These are phyloP conservation scores for Octomys mimax DNA, from an alignment of 2,797 vertebrate species.

Conservation along the genomic window DNA sequence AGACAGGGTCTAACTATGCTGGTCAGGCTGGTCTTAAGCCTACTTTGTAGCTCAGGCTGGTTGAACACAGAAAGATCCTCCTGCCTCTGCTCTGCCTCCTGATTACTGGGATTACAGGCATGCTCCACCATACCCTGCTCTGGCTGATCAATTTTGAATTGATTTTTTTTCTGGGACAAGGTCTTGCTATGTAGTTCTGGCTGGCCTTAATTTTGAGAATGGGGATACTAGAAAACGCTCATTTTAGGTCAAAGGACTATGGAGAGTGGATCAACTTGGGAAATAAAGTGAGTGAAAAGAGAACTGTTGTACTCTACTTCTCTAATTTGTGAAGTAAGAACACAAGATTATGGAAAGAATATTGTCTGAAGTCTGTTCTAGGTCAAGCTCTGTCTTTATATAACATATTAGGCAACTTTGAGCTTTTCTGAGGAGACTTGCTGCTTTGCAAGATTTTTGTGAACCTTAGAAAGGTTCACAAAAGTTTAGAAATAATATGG, in stretches of 20 bases:
- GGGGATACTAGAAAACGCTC: not conserved
- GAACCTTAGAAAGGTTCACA: not conserved
- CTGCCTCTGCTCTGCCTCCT: not conserved
- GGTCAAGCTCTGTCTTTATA: not conserved
- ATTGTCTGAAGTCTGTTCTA: not conserved
- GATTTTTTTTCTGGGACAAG: not conserved
- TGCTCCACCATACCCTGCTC: not conserved
- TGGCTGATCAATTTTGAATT: not conserved
- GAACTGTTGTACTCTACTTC: not conserved
- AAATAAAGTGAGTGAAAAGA: not conserved
- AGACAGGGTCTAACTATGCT: no score
- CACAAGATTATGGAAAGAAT: not conserved
- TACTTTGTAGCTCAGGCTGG: not conserved
- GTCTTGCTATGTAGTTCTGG: not conserved
- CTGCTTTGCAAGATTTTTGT: slow-evolving; percentile 37
- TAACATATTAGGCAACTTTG: not conserved
- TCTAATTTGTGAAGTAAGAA: not conserved
- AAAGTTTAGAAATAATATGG: not conserved
- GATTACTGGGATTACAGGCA: not conserved
- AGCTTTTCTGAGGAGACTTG: slow-evolving; percentile 35
- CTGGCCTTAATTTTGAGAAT: not conserved
- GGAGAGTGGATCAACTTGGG: not conserved
- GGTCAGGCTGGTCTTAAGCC: no score
- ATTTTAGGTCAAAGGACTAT: not conserved
- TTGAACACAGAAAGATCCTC: not conserved